phyloP scores from a whole-genome alignment of 2,113 vertebrate species.

The Isichthys henryi region DNA sequence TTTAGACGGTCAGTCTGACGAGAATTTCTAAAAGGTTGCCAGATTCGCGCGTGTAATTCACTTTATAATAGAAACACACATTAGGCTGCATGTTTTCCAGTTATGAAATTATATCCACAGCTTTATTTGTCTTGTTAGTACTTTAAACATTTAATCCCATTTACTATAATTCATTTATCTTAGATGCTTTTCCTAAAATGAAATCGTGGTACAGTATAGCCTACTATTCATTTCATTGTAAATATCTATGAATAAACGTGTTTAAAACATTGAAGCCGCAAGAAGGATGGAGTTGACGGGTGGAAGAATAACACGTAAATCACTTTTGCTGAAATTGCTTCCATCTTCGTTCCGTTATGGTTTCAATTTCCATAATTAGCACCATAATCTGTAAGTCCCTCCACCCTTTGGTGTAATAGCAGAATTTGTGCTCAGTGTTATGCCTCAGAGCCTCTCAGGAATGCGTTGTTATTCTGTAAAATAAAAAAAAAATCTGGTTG shows the following conservation, averaged over 20 bases:
- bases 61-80: not conserved
- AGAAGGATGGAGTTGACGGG: constrained; percentile 59
- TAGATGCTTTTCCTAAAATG: not conserved
- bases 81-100: not conserved
- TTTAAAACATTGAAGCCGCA: constrained; percentile 44
- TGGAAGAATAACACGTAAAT: constrained; percentile 75
- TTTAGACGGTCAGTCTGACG: not conserved
- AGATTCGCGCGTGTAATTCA: not conserved
- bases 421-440: constrained; percentile 24
- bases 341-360: constrained; percentile 78
- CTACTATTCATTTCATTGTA: not conserved
- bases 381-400: constrained; percentile 73
- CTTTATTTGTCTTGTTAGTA: not conserved
- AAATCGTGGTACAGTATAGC: not conserved
- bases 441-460: constrained; percentile 50
- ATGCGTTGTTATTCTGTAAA: constrained; percentile 54
- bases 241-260: not conserved
- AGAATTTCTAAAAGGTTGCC: not conserved
- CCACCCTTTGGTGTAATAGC: constrained; percentile 65
- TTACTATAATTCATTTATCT: not conserved
- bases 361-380: constrained; percentile 81
- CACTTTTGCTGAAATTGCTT: constrained; percentile 79
- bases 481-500: constrained; percentile 28
- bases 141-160: not conserved
- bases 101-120: not conserved